Percentiles rank a stretch among this genome's conserved stretches.
phyloP scores from a whole-genome alignment of 2,797 vertebrate genomes.

The Gambelia wislizenii region DNA sequence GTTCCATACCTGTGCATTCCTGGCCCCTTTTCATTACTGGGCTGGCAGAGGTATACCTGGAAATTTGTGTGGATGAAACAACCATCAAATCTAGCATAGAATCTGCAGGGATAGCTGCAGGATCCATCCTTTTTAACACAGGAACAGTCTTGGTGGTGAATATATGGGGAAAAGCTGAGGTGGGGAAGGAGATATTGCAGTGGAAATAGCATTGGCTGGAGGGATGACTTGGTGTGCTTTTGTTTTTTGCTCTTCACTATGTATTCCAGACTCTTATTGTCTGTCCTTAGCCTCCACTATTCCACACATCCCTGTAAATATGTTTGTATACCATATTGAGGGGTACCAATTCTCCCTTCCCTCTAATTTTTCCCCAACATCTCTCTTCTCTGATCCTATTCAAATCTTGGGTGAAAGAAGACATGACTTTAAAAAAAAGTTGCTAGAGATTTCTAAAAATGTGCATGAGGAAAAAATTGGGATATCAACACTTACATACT shows the following conservation, averaged over 20 bases:
- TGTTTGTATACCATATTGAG: too few species aligned
- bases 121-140: not conserved
- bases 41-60: not conserved
- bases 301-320: not conserved
- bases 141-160: not conserved
- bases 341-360: too few species aligned
- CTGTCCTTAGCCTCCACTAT: not conserved
- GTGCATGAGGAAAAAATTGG: not conserved
- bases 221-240: not conserved
- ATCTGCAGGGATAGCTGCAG: not conserved
- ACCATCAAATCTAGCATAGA: not conserved
- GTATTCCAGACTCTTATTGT: too few species aligned
- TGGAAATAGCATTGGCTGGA: not conserved
- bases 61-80: not conserved
- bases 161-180: not conserved
- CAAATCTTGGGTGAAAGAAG: not conserved
- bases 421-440: not conserved
- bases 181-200: too few species aligned
- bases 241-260: not conserved
- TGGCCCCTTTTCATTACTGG: not conserved
- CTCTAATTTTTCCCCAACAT: not conserved
- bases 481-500: not conserved
- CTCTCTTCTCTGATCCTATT: not conserved
- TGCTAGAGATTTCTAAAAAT: not conserved
- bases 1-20: not conserved